A percentile compares a stretch with the other conserved stretches of the same genome.
These are phyloP conservation scores for Eciton burchellii DNA, from an alignment of 1,140 invertebrate species.

Conservation along the genomic window DNA sequence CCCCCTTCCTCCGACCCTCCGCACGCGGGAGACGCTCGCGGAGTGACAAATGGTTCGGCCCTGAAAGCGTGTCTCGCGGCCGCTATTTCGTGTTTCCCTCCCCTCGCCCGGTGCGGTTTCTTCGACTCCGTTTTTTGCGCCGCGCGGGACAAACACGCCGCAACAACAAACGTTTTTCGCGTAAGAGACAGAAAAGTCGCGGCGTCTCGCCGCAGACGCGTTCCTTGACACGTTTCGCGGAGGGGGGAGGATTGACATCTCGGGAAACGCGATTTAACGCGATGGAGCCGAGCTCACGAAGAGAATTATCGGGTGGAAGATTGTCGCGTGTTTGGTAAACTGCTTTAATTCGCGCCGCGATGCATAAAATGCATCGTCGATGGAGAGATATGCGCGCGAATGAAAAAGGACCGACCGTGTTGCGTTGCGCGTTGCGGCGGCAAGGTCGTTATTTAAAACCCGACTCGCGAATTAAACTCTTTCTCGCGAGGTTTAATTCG, in stretches of 20 bases:
- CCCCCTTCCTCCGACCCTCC: too few relatives aligned
- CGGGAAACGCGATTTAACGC: too few relatives aligned
- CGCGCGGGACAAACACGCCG: conserved; percentile 54
- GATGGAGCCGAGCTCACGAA: too few relatives aligned
- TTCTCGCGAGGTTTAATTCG: background rate
- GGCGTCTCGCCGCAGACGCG: conserved; percentile 23
- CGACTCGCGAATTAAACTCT: background rate
- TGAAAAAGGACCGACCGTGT: too few relatives aligned
- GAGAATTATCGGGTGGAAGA: background rate
- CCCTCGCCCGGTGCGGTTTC: conserved; percentile 4
- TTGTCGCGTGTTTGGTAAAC: background rate
- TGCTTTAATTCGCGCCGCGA: background rate
- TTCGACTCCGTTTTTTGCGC: conserved; percentile 8
- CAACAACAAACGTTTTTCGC: conserved; percentile 61
- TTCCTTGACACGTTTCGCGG: conserved; percentile 21
- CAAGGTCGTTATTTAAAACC: background rate
- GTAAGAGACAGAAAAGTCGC: conserved; percentile 56
- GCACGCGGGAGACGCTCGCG: conserved; percentile 69
- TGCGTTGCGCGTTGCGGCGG: background rate
- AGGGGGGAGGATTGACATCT: conserved; percentile 23
- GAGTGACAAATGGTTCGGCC: conserved; percentile 75
- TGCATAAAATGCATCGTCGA: too few relatives aligned
- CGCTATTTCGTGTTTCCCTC: conserved; percentile 71
- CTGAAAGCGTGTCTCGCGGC: conserved; percentile 57
- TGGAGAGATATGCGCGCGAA: too few relatives aligned